Evolutionary conservation across 2,797 vertebrate genomes (phyloP), one percentile per base, ranked within the genome.

Genomic region (Gymnothorax javanicus): DNA sequence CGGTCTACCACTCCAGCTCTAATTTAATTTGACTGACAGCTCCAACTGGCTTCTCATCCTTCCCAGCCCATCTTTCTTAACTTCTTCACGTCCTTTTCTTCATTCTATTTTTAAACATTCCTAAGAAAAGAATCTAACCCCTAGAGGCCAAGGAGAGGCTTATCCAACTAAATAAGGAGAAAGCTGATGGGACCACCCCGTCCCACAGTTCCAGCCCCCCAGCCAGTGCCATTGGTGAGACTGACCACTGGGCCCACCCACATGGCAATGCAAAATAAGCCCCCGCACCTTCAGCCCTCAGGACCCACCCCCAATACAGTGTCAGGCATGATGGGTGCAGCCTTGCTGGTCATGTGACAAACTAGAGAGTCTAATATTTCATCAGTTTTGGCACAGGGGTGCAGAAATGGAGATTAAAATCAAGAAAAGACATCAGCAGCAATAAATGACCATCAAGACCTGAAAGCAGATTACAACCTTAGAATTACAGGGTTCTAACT

Each of bases 121-220:
- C 81, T 82, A 86, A 86, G 85, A 87, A 83, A 75, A 67, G 82
- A 57, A 84, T 58, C 64, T 69, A 62, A 58, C 75, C 59, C 56
- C 81, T 50, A 52, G 79, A 73, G 81, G 77, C 71, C 64, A 59
- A 27, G 52, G n/a, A 67, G 59, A 88, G 79, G 83, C 81, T 33
- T 75, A 77, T 67, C 87, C 82, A 82, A 87, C 87, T 87, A 82
- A 87, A 87, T 87, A 87, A 87, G 87, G 87, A 71, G 64, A 87
- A 71, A 85, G 87, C 25, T 17, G 83, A 33, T 43, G 9, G 27
- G 71, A 75, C 71, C 71, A 75, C 71, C 71, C 71, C 71, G 12
- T 7, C 33, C 27, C 0, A 33, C 71, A 75, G 71, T 11, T 33
- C 71, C 71, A 33, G 71, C 71, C 71, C 71, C 71, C 13, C 33